These are phyloP conservation scores for Sternarchorhynchus goeldii DNA, from an alignment of 2,797 vertebrate genomes.

Conservation along the genomic window DNA sequence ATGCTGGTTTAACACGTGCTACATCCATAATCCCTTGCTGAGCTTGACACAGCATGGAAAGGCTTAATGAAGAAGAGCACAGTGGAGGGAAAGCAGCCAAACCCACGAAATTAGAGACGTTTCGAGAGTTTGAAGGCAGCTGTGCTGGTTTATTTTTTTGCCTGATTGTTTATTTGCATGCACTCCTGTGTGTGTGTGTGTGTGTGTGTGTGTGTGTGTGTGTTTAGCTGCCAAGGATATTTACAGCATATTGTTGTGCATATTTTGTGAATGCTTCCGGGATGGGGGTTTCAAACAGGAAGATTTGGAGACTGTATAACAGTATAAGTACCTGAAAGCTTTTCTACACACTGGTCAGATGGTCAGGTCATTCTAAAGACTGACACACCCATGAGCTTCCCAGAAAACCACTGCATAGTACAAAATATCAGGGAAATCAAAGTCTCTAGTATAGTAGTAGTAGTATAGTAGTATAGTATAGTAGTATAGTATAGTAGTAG, in stretches of 20 bases:
- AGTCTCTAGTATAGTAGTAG: background rate
- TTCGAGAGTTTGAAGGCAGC: background rate
- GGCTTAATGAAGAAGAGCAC: constrained; percentile 12
- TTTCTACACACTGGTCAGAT: too few relatives aligned
- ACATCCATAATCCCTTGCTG: constrained; percentile 13
- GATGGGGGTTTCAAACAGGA: too few relatives aligned
- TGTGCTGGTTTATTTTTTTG: too few relatives aligned
- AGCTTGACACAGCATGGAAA: constrained; percentile 32
- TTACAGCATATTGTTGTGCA: background rate
- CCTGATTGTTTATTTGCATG: background rate
- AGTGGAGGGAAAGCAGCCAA: too few relatives aligned
- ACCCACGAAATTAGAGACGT: too few relatives aligned
- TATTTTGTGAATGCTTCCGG: background rate
- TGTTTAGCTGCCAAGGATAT: constrained; percentile 3
- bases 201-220: background rate
- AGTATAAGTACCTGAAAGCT: too few relatives aligned
- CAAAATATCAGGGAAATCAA: constrained; percentile 5
- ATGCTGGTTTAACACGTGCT: constrained; percentile 22
- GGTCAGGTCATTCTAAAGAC: too few relatives aligned
- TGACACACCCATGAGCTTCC: too few relatives aligned
- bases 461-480: too few relatives aligned
- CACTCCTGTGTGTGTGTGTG: background rate
- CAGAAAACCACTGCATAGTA: constrained; percentile 11
- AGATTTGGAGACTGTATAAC: too few relatives aligned
- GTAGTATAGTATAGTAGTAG: too few relatives aligned